These are phyloP conservation scores for Austrolebias charrua DNA, from an alignment of 2,797 vertebrate genomes.

Conservation along the genomic window DNA sequence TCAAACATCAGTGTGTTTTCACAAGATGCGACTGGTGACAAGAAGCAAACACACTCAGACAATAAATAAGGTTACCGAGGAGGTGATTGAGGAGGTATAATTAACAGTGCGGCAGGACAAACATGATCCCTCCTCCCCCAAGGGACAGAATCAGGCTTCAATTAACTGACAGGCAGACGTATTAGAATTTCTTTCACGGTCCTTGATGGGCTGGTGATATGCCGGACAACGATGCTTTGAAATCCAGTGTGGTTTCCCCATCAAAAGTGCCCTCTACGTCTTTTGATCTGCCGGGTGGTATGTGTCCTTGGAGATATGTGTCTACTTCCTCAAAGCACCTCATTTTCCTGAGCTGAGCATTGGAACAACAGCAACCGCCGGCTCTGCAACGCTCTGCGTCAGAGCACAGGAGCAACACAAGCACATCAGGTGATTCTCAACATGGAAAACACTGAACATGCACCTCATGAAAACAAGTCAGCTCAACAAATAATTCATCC, in stretches of 20 bases:
- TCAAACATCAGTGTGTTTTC: conserved; percentile 62
- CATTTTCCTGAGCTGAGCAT: conserved; percentile 66
- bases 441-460: conserved; percentile 9
- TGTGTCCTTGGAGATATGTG: conserved; percentile 80
- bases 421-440: conserved; percentile 46
- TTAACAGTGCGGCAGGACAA: conserved; percentile 65
- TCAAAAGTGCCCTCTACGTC: conserved; percentile 75
- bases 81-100: conserved; percentile 68
- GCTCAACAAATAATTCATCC: too few species aligned
- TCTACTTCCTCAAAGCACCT: conserved; percentile 73
- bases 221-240: conserved; percentile 72
- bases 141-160: conserved; percentile 66
- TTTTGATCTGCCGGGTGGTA: conserved; percentile 78
- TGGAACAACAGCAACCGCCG: conserved; percentile 48
- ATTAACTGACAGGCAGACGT: conserved; percentile 75
- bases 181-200: conserved; percentile 71
- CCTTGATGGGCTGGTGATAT: conserved; percentile 61
- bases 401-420: conserved; percentile 38
- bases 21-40: conserved; percentile 51
- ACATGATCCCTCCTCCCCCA: conserved; percentile 43
- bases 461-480: conserved; percentile 13
- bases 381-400: conserved; percentile 43
- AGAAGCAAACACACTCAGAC: conserved; percentile 48
- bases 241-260: conserved; percentile 74
- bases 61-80: conserved; percentile 51